Conservation (phyloP, 2,797 vertebrate genomes). For the Choloepus didactylus region DNA sequence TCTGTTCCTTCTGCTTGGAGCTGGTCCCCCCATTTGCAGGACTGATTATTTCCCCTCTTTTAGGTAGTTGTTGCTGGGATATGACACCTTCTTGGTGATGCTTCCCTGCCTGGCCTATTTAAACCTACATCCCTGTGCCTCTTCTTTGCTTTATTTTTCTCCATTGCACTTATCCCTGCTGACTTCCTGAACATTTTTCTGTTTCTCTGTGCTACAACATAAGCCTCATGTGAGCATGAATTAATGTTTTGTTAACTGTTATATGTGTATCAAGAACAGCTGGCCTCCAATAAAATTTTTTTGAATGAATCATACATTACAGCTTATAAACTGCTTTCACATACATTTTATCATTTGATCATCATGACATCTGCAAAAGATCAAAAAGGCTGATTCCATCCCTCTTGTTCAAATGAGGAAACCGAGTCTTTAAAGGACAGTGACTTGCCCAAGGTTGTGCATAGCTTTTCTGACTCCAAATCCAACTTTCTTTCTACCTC, state of each 20-base stretch:
- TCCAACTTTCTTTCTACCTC: background rate
- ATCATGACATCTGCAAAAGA: background rate
- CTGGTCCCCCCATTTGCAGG: background rate
- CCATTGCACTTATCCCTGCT: background rate
- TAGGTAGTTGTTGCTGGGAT: background rate
- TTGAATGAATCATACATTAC: background rate
- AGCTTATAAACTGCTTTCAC: background rate
- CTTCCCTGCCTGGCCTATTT: background rate
- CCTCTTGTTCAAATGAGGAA: background rate
- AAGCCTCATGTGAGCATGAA: background rate
- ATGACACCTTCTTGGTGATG: background rate
- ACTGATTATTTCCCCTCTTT: background rate
- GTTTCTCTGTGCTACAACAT: background rate
- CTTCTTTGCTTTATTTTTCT: background rate
- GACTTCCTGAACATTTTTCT: background rate
- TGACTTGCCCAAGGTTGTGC: background rate
- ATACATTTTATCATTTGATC: no score
- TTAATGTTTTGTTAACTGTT: background rate
- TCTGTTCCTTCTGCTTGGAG: background rate
- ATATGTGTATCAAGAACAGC: background rate
- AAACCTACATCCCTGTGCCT: background rate
- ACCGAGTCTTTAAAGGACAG: background rate
- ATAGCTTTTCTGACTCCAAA: background rate
- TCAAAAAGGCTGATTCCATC: background rate
- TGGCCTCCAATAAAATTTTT: background rate